A percentile compares a stretch with the other conserved stretches of the same genome.
These are phyloP conservation scores for Pseudococcus jackbeardsleyi DNA, from an alignment of 2,888 invertebrate species.

Conservation along the genomic window DNA sequence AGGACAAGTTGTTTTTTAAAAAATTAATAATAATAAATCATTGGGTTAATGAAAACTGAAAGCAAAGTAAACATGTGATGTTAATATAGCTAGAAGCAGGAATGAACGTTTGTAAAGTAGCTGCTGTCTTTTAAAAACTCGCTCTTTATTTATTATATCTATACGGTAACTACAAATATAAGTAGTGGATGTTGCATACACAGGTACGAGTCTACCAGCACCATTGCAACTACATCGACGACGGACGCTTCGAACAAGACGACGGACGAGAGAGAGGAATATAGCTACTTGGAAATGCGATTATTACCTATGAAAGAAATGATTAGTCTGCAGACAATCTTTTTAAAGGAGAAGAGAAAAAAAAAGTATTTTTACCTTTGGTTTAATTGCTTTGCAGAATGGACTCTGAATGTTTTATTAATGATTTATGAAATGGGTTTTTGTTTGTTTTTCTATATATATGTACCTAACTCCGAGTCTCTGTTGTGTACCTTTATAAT, in stretches of 20 bases:
- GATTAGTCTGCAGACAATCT: slow-evolving; percentile 61
- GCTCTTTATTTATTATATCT: slow-evolving; percentile 64
- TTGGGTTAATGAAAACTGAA: slow-evolving; percentile 63
- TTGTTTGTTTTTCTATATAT: slow-evolving; percentile 36
- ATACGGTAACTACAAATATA: slow-evolving; percentile 60
- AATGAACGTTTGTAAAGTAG: slow-evolving; percentile 64
- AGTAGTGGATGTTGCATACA: slow-evolving; percentile 1
- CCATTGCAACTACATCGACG: background rate
- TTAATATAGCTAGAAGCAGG: slow-evolving; percentile 64
- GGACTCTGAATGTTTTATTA: slow-evolving; percentile 61
- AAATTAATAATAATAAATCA: slow-evolving; percentile 64
- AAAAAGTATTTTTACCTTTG: slow-evolving; percentile 59
- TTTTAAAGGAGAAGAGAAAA: slow-evolving; percentile 5
- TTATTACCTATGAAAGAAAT: slow-evolving; percentile 64
- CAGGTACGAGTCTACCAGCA: background rate
- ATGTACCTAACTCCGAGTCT: background rate
- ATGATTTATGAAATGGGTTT: slow-evolving; percentile 62
- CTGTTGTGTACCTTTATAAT: too few relatives aligned
- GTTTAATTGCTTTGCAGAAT: slow-evolving; percentile 64
- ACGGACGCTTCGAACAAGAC: background rate
- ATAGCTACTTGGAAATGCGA: slow-evolving; percentile 63
- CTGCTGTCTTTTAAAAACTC: slow-evolving; percentile 63
- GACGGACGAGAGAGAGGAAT: slow-evolving; percentile 18
- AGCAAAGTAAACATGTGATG: slow-evolving; percentile 65
- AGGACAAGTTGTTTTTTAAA: slow-evolving; percentile 51